Evolutionary conservation across 2,797 vertebrate genomes (phyloP).

Genomic region (Brachymystax lenok): DNA sequence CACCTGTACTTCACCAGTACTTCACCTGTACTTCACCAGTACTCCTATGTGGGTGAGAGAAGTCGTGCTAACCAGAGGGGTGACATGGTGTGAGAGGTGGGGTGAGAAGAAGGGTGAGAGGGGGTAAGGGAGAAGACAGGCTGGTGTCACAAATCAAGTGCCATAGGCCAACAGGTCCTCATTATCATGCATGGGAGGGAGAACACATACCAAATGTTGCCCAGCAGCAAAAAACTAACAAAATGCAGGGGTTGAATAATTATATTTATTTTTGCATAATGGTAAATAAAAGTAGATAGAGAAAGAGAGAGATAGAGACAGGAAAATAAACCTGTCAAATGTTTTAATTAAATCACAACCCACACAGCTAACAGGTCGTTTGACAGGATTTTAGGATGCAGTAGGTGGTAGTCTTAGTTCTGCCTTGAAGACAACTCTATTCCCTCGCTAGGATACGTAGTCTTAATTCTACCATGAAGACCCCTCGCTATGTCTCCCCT

Average conservation of each 20-base stretch:
- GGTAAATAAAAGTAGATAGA: not conserved
- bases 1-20: too few species aligned
- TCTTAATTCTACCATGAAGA: too few species aligned
- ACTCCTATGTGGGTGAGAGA: not conserved
- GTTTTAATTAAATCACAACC: constrained; percentile 41
- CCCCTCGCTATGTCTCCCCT: constrained; percentile 9
- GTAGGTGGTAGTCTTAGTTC: not conserved
- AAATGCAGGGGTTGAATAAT: not conserved
- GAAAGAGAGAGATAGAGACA: not conserved
- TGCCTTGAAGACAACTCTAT: constrained; percentile 13
- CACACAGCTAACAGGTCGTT: not conserved
- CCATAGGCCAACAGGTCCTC: too few species aligned
- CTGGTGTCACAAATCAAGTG: too few species aligned
- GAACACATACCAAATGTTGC: not conserved
- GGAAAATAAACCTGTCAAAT: not conserved
- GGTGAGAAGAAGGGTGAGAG: too few species aligned
- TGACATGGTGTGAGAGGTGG: too few species aligned
- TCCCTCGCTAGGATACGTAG: constrained; percentile 15
- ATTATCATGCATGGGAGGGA: not conserved
- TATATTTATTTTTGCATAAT: not conserved
- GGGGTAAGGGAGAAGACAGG: too few species aligned
- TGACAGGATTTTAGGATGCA: constrained; percentile 5
- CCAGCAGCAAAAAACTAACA: not conserved
- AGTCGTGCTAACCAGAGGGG: not conserved
- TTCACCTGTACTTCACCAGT: too few species aligned